A percentile compares a stretch with the other conserved stretches of the same genome.
Conservation (phyloP, 1,140 invertebrate genomes). For the Drosophila sulfurigaster region DNA sequence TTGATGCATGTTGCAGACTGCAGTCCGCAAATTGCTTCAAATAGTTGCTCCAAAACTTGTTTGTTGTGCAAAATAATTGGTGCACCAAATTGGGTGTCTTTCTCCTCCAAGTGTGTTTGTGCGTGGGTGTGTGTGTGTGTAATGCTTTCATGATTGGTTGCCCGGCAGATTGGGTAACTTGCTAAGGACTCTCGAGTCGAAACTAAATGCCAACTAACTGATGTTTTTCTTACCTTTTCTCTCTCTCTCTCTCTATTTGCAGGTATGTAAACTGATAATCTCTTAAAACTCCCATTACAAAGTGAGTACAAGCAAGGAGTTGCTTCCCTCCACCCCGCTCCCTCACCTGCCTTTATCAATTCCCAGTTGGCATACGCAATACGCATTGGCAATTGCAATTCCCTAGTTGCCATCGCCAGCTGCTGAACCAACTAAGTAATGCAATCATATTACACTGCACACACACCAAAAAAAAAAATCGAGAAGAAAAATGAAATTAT, state of each 20-base stretch:
- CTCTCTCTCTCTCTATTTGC: slow-evolving; percentile 2
- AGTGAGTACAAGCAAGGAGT: background rate
- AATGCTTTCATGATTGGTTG: slow-evolving; percentile 54
- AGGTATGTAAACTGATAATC: slow-evolving; percentile 51
- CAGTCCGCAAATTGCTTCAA: slow-evolving; percentile 43
- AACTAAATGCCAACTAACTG: slow-evolving; percentile 22
- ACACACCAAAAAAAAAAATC: background rate
- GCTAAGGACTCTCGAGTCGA: slow-evolving; percentile 30
- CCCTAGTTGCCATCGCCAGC: slow-evolving; percentile 11
- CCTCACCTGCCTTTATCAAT: slow-evolving; percentile 21
- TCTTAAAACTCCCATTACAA: background rate
- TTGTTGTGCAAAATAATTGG: slow-evolving; percentile 72
- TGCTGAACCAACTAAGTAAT: slow-evolving; percentile 56
- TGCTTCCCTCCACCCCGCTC: background rate
- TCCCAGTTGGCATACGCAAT: slow-evolving; percentile 52
- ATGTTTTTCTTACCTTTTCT: background rate
- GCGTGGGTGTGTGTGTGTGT: slow-evolving; percentile 63
- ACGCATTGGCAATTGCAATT: slow-evolving; percentile 15
- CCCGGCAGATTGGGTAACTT: slow-evolving; percentile 42
- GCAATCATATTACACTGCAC: slow-evolving; percentile 62
- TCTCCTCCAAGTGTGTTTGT: slow-evolving; percentile 12
- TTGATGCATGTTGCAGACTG: slow-evolving; percentile 48
- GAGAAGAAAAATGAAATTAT: background rate
- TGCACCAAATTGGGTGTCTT: slow-evolving; percentile 61
- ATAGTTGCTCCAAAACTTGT: slow-evolving; percentile 57